Evolutionary conservation across 2,888 invertebrate genomes (phyloP).

Genomic region (Papilio demoleus): DNA sequence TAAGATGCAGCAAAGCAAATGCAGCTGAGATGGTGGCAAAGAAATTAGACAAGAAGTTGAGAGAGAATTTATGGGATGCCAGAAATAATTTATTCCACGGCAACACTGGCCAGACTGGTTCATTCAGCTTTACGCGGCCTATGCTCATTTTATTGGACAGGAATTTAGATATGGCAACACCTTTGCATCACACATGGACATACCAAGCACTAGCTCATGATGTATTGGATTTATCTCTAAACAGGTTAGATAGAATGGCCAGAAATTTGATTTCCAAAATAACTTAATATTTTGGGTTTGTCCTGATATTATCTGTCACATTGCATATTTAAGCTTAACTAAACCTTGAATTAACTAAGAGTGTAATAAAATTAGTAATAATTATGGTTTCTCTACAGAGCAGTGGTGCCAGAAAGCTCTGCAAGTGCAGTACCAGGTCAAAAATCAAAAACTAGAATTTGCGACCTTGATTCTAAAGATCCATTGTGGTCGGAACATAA

Average conservation of each 20-base stretch:
- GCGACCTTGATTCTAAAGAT: constrained; percentile 95
- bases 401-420: constrained; percentile 70
- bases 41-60: constrained; percentile 97
- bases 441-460: constrained; percentile 91
- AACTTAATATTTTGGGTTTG: too few relatives aligned
- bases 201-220: constrained; percentile 99
- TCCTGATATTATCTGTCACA: too few relatives aligned
- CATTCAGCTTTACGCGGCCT: constrained; percentile 95
- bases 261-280: neutral
- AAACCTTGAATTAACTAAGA: too few relatives aligned
- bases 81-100: constrained; percentile 97
- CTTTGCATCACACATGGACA: constrained; percentile 99
- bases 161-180: constrained; percentile 98
- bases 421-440: constrained; percentile 83
- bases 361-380: constrained; percentile 2
- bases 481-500: constrained; percentile 97
- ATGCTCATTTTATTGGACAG: constrained; percentile 96
- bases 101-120: constrained; percentile 90
- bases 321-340: too few relatives aligned
- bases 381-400: constrained; percentile 59
- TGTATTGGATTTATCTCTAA: constrained; percentile 95
- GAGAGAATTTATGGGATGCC: constrained; percentile 98
- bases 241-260: constrained; percentile 80
- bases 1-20: constrained; percentile 96
- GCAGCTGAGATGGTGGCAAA: constrained; percentile 99